Base-by-base conservation (phyloP, 1,140 invertebrate species). In the Pteromalus puparum region DNA sequence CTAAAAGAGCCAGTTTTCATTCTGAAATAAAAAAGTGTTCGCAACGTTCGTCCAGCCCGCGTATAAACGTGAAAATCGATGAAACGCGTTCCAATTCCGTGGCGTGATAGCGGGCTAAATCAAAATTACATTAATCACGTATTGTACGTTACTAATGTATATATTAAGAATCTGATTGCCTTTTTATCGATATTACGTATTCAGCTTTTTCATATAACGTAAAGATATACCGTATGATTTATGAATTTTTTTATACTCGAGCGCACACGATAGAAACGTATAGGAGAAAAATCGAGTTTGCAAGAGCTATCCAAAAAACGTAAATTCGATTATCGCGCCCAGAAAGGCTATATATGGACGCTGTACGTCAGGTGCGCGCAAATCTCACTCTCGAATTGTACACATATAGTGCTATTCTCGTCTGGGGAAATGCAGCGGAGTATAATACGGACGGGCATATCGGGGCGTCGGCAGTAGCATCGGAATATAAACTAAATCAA, bases 401-500 rank as follows among this genome's bases (percentile, higher is more conserved):
- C 18, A 7, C 53, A n/a, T 5, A 21, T 5, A 15, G 48, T 3
- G 48, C 67, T 73, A 74, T 74, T 42, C 34, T 42, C 28, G 72
- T n/a, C 34, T 26, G 34, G 34, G 15, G 72, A 30, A 18, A 28
- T 70, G 68, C 30, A 30, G 15, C 3, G 70, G 70, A 73, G 24
- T 7, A 42, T 10, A 68, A 18, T 24, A 6, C 21, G 15, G 21
- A 70, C 65, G 34, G 21, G 28, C 12, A 28, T 61, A 24, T 61
- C 46, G 46, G 13, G 26, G 75, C 42, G 28, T 28, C 30, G 48
- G 34, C 38, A 26, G 72, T 42, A 12, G 72, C n/a, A 18, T 26
- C 30, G 70, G 26, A 48, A 48, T 48, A 48, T 48, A 18, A 48
- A 48, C 70, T 42, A 75, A 42, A 75, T 75, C 73, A 75, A 75